These are phyloP conservation scores for Lycaena phlaeas DNA, from an alignment of 2,888 invertebrate genomes.

Conservation along the genomic window DNA sequence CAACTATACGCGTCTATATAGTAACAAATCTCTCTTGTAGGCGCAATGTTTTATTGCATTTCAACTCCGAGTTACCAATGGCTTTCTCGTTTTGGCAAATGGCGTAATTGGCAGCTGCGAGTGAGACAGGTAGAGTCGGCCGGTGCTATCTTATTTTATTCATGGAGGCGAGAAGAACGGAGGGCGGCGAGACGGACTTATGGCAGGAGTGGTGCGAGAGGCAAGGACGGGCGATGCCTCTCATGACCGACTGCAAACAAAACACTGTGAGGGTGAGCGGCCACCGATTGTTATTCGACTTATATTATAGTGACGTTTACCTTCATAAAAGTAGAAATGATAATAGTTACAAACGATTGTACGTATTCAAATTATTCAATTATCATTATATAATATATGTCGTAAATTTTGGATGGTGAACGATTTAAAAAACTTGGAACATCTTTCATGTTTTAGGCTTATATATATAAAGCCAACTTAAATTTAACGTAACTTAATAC, in stretches of 20 bases:
- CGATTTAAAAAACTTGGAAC: no score
- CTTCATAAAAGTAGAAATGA: constrained; percentile 37
- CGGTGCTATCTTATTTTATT: constrained; percentile 55
- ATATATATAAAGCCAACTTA: no score
- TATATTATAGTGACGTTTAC: constrained; percentile 37
- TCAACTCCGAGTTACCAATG: constrained; percentile 28
- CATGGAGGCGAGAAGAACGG: constrained; percentile 41
- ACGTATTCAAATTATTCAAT: constrained; percentile 28
- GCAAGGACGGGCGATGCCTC: constrained; percentile 36
- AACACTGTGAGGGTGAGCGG: constrained; percentile 47
- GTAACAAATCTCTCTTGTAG: constrained; percentile 48
- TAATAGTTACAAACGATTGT: constrained; percentile 48
- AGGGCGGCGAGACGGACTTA: constrained; percentile 39
- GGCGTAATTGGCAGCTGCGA: constrained; percentile 25
- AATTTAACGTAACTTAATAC: no score
- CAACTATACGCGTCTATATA: constrained; percentile 39
- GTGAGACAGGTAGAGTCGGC: constrained; percentile 42
- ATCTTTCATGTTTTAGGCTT: no score
- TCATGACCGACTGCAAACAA: constrained; percentile 46
- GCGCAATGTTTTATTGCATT: constrained; percentile 55
- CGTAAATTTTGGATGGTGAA: no score
- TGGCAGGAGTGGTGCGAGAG: constrained; percentile 32
- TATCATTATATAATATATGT: no score
- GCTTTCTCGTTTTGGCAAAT: constrained; percentile 34
- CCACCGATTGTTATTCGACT: constrained; percentile 55